Percentiles rank a stretch among this genome's conserved stretches.
Conservation (phyloP, 2,113 vertebrate genomes). For the Calonectris borealis region DNA sequence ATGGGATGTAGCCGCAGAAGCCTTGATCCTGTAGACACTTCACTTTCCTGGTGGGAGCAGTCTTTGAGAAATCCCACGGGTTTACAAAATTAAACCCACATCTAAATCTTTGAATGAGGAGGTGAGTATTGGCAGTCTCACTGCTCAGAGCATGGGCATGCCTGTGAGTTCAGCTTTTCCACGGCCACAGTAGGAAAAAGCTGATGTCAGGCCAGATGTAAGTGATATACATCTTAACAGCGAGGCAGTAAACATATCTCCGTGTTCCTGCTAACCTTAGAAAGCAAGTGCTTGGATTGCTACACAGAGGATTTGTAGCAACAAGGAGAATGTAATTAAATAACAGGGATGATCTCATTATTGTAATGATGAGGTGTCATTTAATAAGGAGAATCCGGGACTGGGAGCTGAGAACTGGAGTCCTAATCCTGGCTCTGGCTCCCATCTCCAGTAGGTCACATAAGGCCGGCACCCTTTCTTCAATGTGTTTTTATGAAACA, state of each 20-base stretch:
- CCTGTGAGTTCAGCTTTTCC: neutral
- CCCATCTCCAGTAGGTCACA: neutral
- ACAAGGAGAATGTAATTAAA: conserved; percentile 57
- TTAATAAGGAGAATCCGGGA: conserved; percentile 30
- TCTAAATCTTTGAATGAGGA: neutral
- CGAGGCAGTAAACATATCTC: neutral
- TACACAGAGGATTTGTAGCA: conserved; percentile 47
- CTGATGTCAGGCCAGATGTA: conserved; percentile 24
- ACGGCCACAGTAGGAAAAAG: neutral
- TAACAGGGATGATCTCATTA: conserved; percentile 54
- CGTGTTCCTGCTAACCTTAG: conserved; percentile 37
- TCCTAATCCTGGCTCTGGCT: neutral
- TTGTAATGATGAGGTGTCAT: conserved; percentile 54
- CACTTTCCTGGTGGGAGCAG: neutral
- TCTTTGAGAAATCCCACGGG: neutral
- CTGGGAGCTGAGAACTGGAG: neutral
- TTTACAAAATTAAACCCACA: neutral
- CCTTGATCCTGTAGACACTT: neutral
- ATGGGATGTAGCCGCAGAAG: neutral
- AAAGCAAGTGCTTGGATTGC: conserved; percentile 51
- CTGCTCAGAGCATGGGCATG: neutral
- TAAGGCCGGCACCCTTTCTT: neutral
- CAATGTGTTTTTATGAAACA: neutral
- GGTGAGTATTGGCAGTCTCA: neutral
- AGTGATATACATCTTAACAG: neutral